phyloP scores from a whole-genome alignment of 2,797 vertebrate genomes.

The Neostethus bicornis region DNA sequence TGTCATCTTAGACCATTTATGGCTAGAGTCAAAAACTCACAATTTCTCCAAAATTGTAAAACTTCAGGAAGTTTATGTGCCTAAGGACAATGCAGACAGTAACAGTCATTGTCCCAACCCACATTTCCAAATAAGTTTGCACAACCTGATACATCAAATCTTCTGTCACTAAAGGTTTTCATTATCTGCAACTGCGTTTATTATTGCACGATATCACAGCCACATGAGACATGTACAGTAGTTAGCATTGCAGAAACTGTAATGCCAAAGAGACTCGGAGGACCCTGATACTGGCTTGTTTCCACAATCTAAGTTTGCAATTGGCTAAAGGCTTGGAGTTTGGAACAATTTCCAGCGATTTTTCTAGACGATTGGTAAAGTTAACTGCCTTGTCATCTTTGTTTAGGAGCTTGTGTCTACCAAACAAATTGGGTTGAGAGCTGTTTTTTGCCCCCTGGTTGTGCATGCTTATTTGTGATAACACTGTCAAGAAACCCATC shows the following conservation, averaged over 20 bases:
- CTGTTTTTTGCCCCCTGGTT: not conserved
- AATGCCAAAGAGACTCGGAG: not conserved
- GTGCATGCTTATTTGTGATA: not conserved
- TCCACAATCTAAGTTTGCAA: not conserved
- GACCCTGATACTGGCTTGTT: not conserved
- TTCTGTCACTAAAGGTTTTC: not conserved
- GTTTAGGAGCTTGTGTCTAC: not conserved
- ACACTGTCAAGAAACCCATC: not conserved
- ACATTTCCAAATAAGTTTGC: no score
- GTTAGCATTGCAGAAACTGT: not conserved
- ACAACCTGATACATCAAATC: no score
- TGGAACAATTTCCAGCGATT: constrained; percentile 7
- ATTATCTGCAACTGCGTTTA: not conserved
- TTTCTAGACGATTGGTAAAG: not conserved
- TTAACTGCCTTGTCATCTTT: not conserved
- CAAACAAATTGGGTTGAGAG: not conserved
- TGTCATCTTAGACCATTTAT: no score
- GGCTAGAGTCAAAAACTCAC: no score
- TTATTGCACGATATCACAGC: not conserved
- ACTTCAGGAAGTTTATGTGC: no score
- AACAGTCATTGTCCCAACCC: no score
- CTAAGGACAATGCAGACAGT: no score
- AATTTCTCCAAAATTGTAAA: no score
- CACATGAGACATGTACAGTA: not conserved
- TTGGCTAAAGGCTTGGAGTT: not conserved